A percentile compares a stretch with the other conserved stretches of the same genome.
These are phyloP conservation scores for Macrosoma leucophasiata DNA, from an alignment of 2,888 invertebrate genomes.

Conservation along the genomic window DNA sequence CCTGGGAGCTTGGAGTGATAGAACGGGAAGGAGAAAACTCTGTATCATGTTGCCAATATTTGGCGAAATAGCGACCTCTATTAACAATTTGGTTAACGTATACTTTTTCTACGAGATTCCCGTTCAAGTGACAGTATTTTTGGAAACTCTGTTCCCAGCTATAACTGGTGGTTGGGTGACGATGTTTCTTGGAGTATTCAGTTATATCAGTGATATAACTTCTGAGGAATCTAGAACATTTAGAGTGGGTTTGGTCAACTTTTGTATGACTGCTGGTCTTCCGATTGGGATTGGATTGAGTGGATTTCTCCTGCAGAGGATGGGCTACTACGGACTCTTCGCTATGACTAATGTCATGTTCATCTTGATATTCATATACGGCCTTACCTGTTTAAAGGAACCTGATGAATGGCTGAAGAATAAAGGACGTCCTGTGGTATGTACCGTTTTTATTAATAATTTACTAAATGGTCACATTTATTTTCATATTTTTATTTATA, in stretches of 20 bases:
- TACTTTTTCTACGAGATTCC: conserved; percentile 76
- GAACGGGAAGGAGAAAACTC: conserved; percentile 73
- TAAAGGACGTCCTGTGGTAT: conserved; percentile 52
- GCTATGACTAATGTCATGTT: conserved; percentile 53
- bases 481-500: too few species aligned
- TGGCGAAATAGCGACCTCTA: conserved; percentile 68
- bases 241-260: conserved; percentile 77
- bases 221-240: conserved; percentile 74
- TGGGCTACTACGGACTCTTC: conserved; percentile 68
- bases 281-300: conserved; percentile 74
- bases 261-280: conserved; percentile 75
- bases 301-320: conserved; percentile 57
- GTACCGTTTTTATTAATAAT: conserved; percentile 30
- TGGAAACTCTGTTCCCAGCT: conserved; percentile 71
- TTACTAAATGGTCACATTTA: too few species aligned
- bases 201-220: conserved; percentile 78
- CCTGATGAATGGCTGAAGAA: conserved; percentile 59
- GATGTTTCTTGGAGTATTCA: conserved; percentile 76
- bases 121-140: conserved; percentile 67
- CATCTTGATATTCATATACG: conserved; percentile 81
- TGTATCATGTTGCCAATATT: conserved; percentile 74
- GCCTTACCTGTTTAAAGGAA: conserved; percentile 81
- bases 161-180: conserved; percentile 74
- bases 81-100: conserved; percentile 71
- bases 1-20: conserved; percentile 78